Evolutionary conservation across 2,797 vertebrate species (phyloP).

Genomic region (Halcyon chelicuti): DNA sequence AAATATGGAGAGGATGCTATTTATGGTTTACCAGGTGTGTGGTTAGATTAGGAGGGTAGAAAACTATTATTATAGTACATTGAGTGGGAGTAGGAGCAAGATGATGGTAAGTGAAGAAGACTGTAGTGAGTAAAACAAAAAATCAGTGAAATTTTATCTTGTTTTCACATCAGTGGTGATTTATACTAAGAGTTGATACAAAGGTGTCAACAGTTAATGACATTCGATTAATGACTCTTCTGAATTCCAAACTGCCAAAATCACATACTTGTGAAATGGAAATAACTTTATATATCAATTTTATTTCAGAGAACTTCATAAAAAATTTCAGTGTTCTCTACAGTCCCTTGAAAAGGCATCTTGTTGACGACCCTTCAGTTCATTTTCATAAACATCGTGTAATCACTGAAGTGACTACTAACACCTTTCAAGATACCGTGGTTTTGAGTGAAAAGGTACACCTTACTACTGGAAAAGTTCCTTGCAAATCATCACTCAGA

Average conservation of each 20-base stretch:
- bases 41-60: not conserved
- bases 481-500: not conserved
- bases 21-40: not conserved
- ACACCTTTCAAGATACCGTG: slow-evolving; percentile 84
- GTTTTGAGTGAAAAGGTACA: slow-evolving; percentile 55
- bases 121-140: not conserved
- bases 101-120: not conserved
- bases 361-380: slow-evolving; percentile 81
- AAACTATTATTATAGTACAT: not conserved
- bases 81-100: not conserved
- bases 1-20: not conserved
- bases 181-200: not conserved
- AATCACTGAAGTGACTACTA: slow-evolving; percentile 90
- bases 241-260: not conserved
- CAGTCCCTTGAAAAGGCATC: slow-evolving; percentile 90
- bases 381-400: slow-evolving; percentile 64
- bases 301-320: slow-evolving; percentile 90
- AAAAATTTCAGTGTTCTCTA: slow-evolving; percentile 92
- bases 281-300: slow-evolving; percentile 49
- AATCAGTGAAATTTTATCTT: not conserved
- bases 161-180: not conserved
- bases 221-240: not conserved
- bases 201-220: not conserved
- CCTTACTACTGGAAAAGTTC: rapidly evolving
- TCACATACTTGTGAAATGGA: not conserved